Evolutionary conservation across 1,140 invertebrate genomes (phyloP), one percentile per base, ranked within the genome.

Genomic region (Heliconius himera): DNA sequence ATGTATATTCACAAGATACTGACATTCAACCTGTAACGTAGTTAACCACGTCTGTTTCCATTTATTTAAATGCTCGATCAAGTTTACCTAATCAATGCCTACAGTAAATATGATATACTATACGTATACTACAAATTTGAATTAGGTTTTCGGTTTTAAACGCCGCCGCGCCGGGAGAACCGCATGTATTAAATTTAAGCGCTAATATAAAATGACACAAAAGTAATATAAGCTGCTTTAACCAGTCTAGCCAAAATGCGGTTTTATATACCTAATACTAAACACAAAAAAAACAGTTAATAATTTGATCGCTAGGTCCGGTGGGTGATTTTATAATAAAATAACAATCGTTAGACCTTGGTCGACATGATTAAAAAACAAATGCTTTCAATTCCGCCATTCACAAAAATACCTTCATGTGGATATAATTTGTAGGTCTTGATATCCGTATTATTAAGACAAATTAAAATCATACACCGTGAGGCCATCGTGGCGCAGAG

Each of bases 381-480:
- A 87, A 83, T 82, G 80, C 76, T 87, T 85, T 87, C 83, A 88
- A 88, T 90, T 90, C 90, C 87, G 90, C 90, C 88, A 91, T 93
- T 93, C 89, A 90, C 89, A 81, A 83, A 83, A 80, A 79, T 74
- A 26, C 71, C 33, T 22, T 54, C 66, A 51, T 76, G 56, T 75
- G 56, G 41, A 29, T 76, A 66, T 22, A 75, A 66, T 66, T 66
- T 29, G 60, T 66, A 26, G 26, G 60, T 66, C 22, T 66, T 29
- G 11, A 29, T 66, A 66, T 66, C 26, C 60, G 60, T 66, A 66
- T 29, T 66, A 66, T 66, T 66, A 66, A 29, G 22, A 66, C 22
- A 29, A 66, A 29, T 66, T 9, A 29, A 29, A 29, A 11, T 26
- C 13, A 29, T 9, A 72, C 29, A 36, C 4, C 41, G 41, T 46